Evolutionary conservation across 2,888 invertebrate genomes (phyloP).

Genomic region (Euzetes globulus): DNA sequence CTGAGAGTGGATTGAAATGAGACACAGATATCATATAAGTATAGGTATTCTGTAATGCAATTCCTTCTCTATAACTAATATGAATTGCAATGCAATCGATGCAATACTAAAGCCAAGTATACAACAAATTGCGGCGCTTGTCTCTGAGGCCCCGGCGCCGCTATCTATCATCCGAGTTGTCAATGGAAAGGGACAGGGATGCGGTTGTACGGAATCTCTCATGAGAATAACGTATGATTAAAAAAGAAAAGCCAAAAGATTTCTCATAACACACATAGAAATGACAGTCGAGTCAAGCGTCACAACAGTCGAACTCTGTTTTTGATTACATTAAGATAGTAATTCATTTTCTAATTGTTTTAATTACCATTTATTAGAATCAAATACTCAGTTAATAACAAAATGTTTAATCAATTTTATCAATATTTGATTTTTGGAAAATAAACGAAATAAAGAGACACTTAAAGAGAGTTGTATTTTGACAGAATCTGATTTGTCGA

Average conservation of each 20-base stretch:
- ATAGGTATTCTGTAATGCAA: conserved; percentile 5
- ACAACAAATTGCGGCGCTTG: conserved; percentile 35
- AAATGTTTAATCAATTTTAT: no score
- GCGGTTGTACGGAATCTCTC: conserved; percentile 24
- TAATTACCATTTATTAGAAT: no score
- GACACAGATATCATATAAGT: background rate
- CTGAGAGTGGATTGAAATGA: background rate
- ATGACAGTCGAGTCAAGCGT: background rate
- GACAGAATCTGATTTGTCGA: background rate
- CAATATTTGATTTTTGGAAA: no score
- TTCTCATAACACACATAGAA: conserved; percentile 16
- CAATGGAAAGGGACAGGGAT: conserved; percentile 27
- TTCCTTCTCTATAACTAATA: conserved; percentile 14
- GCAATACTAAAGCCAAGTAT: conserved; percentile 24
- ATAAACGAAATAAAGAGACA: no score
- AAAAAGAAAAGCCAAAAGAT: conserved; percentile 28
- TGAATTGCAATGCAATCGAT: conserved; percentile 30
- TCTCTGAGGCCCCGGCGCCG: conserved; percentile 33
- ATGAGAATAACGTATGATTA: conserved; percentile 26
- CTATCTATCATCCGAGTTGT: conserved; percentile 29
- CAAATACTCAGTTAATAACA: no score
- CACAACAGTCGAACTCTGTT: background rate
- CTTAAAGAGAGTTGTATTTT: no score
- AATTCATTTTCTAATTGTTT: background rate
- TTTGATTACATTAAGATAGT: background rate